Evolutionary conservation across 1,140 invertebrate genomes (phyloP).

Genomic region (Neodiprion fabricii): DNA sequence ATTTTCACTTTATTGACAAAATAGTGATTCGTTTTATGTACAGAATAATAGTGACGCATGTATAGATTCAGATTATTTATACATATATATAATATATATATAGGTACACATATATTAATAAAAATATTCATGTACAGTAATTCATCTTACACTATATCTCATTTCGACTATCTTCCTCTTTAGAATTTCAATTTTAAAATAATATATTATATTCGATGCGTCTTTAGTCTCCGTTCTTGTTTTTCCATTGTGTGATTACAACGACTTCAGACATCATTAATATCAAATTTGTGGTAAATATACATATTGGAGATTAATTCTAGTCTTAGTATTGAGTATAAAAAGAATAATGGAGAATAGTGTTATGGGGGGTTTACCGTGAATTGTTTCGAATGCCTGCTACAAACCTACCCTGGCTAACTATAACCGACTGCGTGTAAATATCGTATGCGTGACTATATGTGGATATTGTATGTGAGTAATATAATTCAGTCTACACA

Average conservation of each 20-base stretch:
- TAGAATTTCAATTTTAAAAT: background rate
- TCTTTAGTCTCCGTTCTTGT: too few relatives aligned
- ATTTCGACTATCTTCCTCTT: background rate
- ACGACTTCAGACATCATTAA: too few relatives aligned
- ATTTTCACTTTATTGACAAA: slow-evolving; percentile 46
- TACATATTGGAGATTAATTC: too few relatives aligned
- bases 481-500: background rate
- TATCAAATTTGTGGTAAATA: too few relatives aligned
- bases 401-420: background rate
- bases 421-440: background rate
- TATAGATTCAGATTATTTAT: slow-evolving; percentile 6
- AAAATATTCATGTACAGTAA: slow-evolving; percentile 17
- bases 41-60: slow-evolving; percentile 25
- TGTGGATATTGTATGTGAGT: background rate
- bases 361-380: background rate
- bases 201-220: slow-evolving; percentile 11
- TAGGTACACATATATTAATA: slow-evolving; percentile 9
- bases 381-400: background rate
- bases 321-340: too few relatives aligned
- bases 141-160: background rate
- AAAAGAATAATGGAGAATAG: too few relatives aligned
- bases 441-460: too few relatives aligned
- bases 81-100: slow-evolving; percentile 2
- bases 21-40: slow-evolving; percentile 46
- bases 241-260: too few relatives aligned